Evolutionary conservation across 2,888 invertebrate genomes (phyloP).

Genomic region (Campaea margaritaria): DNA sequence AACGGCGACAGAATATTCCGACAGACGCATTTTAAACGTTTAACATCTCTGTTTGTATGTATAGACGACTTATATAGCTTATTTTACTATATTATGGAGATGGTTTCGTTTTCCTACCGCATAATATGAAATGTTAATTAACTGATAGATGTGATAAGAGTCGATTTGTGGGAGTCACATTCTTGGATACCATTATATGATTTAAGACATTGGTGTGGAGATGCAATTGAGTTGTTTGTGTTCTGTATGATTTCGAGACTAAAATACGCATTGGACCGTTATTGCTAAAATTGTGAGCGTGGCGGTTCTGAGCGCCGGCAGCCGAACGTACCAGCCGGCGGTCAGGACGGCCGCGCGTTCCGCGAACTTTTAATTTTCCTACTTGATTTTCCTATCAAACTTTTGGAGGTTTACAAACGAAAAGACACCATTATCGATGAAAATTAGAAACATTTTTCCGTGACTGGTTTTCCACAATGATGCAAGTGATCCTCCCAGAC

Average conservation of each 20-base stretch:
- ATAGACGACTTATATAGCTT: slow-evolving; percentile 80
- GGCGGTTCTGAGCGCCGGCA: slow-evolving; percentile 47
- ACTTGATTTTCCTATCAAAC: slow-evolving; percentile 83
- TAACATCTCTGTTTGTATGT: slow-evolving; percentile 80
- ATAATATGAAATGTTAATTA: slow-evolving; percentile 80
- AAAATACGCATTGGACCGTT: slow-evolving; percentile 78
- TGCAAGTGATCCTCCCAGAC: slow-evolving; percentile 75
- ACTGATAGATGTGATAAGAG: slow-evolving; percentile 72
- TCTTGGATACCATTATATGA: slow-evolving; percentile 70
- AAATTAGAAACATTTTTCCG: slow-evolving; percentile 72
- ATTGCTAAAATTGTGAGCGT: slow-evolving; percentile 65
- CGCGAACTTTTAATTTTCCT: slow-evolving; percentile 65
- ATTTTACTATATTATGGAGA: slow-evolving; percentile 80
- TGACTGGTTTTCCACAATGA: slow-evolving; percentile 48
- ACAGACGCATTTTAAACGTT: slow-evolving; percentile 63
- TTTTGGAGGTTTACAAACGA: slow-evolving; percentile 82
- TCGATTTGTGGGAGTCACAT: slow-evolving; percentile 78
- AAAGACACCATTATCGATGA: slow-evolving; percentile 74
- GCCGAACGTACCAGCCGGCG: not conserved
- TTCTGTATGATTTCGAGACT: slow-evolving; percentile 65
- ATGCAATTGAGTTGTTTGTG: slow-evolving; percentile 72
- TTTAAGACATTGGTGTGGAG: slow-evolving; percentile 69
- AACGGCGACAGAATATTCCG: slow-evolving; percentile 58
- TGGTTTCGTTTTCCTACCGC: slow-evolving; percentile 84
- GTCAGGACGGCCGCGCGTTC: slow-evolving; percentile 40